These are phyloP conservation scores for Pteropus rufus DNA, from an alignment of 2,797 vertebrate species.

Conservation along the genomic window DNA sequence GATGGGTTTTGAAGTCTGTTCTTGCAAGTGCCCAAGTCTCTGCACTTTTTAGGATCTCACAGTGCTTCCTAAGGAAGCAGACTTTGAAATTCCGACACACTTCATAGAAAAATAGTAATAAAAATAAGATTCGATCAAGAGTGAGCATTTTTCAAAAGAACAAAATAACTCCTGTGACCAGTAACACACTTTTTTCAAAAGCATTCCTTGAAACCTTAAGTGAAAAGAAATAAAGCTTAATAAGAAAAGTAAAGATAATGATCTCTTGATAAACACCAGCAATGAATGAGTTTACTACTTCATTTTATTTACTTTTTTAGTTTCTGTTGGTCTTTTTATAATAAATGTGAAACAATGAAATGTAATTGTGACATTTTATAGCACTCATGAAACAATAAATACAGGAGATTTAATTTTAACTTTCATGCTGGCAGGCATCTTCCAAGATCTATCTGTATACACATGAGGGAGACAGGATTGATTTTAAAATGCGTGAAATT, in stretches of 20 bases:
- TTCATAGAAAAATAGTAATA: neutral
- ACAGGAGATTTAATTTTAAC: slow-evolving; percentile 66
- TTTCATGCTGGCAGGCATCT: slow-evolving; percentile 48
- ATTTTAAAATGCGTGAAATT: slow-evolving; percentile 58
- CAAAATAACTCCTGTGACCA: neutral
- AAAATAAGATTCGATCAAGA: neutral
- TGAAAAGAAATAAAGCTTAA: slow-evolving; percentile 15
- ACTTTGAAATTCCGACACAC: neutral
- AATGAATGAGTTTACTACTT: neutral
- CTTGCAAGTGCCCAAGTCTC: neutral
- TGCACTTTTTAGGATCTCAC: neutral
- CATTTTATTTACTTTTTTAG: neutral
- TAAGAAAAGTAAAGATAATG: slow-evolving; percentile 25
- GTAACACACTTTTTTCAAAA: neutral
- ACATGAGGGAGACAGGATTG: slow-evolving; percentile 44
- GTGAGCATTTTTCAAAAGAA: neutral
- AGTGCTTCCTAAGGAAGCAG: neutral
- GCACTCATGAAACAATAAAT: slow-evolving; percentile 50
- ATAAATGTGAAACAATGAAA: slow-evolving; percentile 54
- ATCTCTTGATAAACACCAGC: neutral
- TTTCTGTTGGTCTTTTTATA: slow-evolving; percentile 45
- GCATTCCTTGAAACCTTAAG: neutral
- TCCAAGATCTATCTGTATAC: slow-evolving; percentile 55
- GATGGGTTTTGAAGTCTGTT: neutral
- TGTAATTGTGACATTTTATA: slow-evolving; percentile 50